Evolutionary conservation across 2,113 vertebrate genomes (phyloP).

Genomic region (Mirza zaza): DNA sequence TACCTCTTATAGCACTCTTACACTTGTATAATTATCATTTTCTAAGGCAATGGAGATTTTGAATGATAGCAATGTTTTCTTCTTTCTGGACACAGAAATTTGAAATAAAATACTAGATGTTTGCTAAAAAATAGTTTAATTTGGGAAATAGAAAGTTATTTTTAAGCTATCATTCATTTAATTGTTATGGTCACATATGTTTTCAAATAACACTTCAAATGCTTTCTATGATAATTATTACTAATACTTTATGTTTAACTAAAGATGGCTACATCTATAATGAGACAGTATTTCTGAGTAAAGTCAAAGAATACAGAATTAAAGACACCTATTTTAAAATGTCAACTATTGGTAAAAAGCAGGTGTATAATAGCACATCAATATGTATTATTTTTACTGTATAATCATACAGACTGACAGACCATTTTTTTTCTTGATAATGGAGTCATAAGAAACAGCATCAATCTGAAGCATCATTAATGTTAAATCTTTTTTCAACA

Average conservation of each 20-base stretch:
- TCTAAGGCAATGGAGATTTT: not conserved
- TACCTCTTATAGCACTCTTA: not conserved
- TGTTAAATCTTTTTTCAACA: not conserved
- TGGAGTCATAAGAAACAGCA: not conserved
- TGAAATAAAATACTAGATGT: not conserved
- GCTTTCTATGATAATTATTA: not conserved
- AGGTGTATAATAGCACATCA: not conserved
- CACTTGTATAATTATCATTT: not conserved
- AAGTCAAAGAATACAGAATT: not conserved
- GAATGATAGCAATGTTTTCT: slow-evolving; percentile 14
- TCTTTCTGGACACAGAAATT: not conserved
- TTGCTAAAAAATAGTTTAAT: not conserved
- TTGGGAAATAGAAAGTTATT: not conserved
- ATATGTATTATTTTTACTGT: not conserved
- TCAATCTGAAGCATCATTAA: not conserved
- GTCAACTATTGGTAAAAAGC: not conserved
- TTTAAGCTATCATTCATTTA: not conserved
- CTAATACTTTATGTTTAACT: not conserved
- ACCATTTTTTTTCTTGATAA: not conserved
- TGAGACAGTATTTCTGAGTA: not conserved
- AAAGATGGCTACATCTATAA: not conserved
- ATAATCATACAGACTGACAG: not conserved
- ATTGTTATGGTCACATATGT: not conserved
- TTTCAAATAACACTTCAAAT: slow-evolving; percentile 9
- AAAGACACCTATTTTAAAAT: slow-evolving; percentile 12